These are phyloP conservation scores for Verasper variegatus DNA, from an alignment of 2,113 vertebrate genomes.

Conservation along the genomic window DNA sequence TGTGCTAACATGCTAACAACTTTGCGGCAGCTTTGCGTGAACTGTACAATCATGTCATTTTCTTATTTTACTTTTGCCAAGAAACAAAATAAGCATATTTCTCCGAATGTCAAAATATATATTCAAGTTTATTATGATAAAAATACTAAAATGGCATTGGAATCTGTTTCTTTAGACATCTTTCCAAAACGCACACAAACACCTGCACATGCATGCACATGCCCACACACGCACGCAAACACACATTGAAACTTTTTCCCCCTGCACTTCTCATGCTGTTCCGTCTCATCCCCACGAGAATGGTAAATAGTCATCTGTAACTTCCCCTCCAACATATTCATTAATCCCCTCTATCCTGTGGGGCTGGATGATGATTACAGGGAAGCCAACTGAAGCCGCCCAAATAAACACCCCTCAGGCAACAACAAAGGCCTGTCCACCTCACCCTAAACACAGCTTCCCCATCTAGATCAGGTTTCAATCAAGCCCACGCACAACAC, in stretches of 20 bases:
- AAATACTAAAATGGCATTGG: background rate
- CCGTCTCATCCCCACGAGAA: conserved; percentile 70
- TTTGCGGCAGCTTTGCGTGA: no score
- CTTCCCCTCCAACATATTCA: conserved; percentile 80
- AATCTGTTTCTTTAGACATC: background rate
- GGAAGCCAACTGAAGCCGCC: conserved; percentile 79
- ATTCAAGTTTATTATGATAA: background rate
- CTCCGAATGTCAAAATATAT: no score
- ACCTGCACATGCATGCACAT: conserved; percentile 14
- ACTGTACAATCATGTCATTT: no score
- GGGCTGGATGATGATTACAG: conserved; percentile 80
- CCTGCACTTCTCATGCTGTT: conserved; percentile 39
- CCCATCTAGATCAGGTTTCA: conserved; percentile 77
- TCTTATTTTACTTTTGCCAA: no score
- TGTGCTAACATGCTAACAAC: no score
- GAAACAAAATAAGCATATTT: background rate
- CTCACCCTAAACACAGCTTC: conserved; percentile 81
- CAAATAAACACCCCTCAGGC: conserved; percentile 82
- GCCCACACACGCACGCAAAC: background rate
- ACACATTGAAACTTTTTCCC: conserved; percentile 33
- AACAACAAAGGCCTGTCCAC: conserved; percentile 79
- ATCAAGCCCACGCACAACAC: conserved; percentile 78
- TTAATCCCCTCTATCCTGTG: conserved; percentile 81
- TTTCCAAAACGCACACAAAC: conserved; percentile 23
- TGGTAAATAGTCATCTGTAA: conserved; percentile 81